Conservation (phyloP, 2,113 vertebrate genomes). For the Pagrus major region DNA sequence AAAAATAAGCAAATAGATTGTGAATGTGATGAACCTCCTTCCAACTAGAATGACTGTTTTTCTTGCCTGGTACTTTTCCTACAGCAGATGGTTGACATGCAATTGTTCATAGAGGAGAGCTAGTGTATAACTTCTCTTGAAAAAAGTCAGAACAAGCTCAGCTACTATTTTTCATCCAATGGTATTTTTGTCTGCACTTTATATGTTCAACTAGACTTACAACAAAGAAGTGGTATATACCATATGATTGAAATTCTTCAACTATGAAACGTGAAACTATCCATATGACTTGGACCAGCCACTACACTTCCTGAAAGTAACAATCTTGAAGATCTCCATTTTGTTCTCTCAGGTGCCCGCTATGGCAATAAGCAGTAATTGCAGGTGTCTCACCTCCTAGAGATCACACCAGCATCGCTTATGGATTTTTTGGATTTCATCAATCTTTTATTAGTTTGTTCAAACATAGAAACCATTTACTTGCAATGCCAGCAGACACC, state of each 20-base stretch:
- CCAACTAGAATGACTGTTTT: conserved; percentile 19
- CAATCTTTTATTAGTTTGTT: too few species aligned
- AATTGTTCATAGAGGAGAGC: conserved; percentile 11
- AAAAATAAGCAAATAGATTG: conserved; percentile 46
- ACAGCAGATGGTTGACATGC: conserved; percentile 38
- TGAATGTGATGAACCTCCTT: conserved; percentile 9
- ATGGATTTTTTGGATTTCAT: too few species aligned
- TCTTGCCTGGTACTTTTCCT: conserved; percentile 15
- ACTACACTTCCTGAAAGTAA: neutral
- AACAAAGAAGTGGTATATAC: neutral
- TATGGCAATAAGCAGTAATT: too few species aligned
- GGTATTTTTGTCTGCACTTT: neutral
- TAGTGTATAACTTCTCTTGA: neutral
- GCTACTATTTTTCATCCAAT: conserved; percentile 14
- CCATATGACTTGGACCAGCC: neutral
- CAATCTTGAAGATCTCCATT: too few species aligned
- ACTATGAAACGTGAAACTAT: too few species aligned
- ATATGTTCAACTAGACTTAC: neutral
- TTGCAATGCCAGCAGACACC: too few species aligned
- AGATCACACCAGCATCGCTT: too few species aligned
- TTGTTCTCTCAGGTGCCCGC: too few species aligned
- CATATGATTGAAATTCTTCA: too few species aligned
- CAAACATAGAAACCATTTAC: too few species aligned
- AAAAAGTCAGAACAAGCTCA: conserved; percentile 20
- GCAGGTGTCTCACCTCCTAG: too few species aligned